phyloP scores from a whole-genome alignment of 2,797 vertebrate genomes.

The Lacerta agilis region DNA sequence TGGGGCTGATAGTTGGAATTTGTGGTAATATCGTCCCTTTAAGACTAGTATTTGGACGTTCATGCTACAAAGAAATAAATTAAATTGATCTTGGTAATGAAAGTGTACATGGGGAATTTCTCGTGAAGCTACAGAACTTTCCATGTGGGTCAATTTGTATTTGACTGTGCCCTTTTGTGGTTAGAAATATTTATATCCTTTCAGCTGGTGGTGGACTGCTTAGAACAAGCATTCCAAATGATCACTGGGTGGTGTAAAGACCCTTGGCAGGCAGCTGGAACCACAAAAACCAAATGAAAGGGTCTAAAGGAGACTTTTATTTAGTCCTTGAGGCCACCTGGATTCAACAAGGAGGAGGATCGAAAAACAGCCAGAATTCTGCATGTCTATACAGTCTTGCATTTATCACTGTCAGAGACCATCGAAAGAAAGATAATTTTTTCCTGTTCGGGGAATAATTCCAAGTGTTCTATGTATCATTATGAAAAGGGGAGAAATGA shows the following conservation, averaged over 20 bases:
- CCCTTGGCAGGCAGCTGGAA: slow-evolving; percentile 29
- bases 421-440: background rate
- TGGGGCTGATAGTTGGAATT: too few species aligned
- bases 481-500: background rate
- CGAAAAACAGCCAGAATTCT: background rate
- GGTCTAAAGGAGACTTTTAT: slow-evolving; percentile 1
- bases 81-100: background rate
- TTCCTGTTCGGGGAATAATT: background rate
- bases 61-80: background rate
- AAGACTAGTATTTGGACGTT: background rate
- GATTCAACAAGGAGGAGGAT: background rate
- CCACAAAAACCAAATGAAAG: slow-evolving; percentile 26
- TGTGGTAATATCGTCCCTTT: too few species aligned
- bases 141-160: background rate
- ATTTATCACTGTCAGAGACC: background rate
- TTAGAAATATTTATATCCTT: background rate
- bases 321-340: slow-evolving; percentile 12
- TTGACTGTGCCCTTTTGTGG: slow-evolving; percentile 22
- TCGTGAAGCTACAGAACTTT: slow-evolving; percentile 20
- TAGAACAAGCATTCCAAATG: slow-evolving; percentile 25
- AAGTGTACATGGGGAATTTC: background rate
- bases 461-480: background rate
- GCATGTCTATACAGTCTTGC: background rate
- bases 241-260: slow-evolving; percentile 3
- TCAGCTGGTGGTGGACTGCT: slow-evolving; percentile 23